Evolutionary conservation across 2,888 invertebrate genomes (phyloP).

Genomic region (Trisateles emortualis): DNA sequence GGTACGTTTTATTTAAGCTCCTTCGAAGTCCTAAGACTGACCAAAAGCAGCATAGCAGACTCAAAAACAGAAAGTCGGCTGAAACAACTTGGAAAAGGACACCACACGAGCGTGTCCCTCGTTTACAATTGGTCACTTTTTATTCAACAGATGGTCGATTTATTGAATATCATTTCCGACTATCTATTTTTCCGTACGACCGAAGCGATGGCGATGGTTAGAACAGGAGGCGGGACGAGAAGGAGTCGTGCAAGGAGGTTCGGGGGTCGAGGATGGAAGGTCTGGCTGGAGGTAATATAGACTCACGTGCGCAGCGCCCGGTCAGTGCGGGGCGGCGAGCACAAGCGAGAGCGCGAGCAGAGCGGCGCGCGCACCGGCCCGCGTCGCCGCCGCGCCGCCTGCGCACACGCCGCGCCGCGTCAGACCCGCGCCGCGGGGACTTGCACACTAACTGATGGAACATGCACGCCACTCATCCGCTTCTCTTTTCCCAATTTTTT

Average conservation of each 20-base stretch:
- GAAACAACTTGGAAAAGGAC: background rate
- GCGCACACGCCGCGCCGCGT: constrained; percentile 65
- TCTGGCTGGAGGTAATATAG: constrained; percentile 44
- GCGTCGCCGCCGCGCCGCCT: constrained; percentile 79
- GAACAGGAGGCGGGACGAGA: constrained; percentile 42
- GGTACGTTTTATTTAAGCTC: constrained; percentile 8
- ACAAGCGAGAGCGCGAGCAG: constrained; percentile 72
- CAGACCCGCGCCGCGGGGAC: constrained; percentile 27
- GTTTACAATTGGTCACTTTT: background rate
- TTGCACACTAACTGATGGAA: constrained; percentile 36
- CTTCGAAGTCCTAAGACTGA: background rate
- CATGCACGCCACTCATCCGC: background rate
- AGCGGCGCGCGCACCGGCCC: constrained; percentile 71
- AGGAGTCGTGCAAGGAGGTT: constrained; percentile 22
- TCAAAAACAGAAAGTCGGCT: constrained; percentile 27
- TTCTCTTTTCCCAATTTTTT: no score
- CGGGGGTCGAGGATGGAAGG: constrained; percentile 25
- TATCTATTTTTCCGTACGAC: constrained; percentile 29
- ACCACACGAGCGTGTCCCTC: background rate
- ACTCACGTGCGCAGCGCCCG: constrained; percentile 83
- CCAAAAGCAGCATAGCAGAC: constrained; percentile 13
- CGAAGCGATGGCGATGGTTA: constrained; percentile 34
- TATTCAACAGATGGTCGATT: background rate
- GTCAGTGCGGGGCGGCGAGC: constrained; percentile 83
- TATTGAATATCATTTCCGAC: background rate